phyloP scores from a whole-genome alignment of 2,113 vertebrate genomes.

The Centropus unirufus region DNA sequence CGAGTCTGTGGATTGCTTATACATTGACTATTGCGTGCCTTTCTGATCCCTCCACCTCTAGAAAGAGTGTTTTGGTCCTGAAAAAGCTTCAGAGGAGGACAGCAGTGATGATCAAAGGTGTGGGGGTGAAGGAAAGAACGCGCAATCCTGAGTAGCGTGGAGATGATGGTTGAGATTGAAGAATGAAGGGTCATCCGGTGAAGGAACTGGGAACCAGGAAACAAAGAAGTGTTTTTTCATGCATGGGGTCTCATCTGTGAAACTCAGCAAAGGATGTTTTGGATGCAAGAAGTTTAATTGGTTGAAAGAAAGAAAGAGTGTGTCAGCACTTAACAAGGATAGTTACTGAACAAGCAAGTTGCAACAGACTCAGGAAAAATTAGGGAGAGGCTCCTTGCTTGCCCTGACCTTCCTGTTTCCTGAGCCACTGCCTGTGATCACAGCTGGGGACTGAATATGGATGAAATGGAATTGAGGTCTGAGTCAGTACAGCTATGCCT shows the following conservation, averaged over 20 bases:
- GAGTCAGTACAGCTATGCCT: background rate
- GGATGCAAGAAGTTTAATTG: background rate
- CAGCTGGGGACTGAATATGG: background rate
- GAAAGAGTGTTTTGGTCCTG: background rate
- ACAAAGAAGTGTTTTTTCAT: background rate
- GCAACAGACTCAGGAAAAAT: background rate
- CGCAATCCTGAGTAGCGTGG: background rate
- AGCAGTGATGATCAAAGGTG: background rate
- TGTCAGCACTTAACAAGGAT: background rate
- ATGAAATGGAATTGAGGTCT: background rate
- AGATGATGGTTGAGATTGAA: background rate
- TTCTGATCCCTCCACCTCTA: background rate
- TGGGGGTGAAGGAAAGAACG: background rate
- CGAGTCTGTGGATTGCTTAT: background rate
- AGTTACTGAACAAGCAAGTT: background rate
- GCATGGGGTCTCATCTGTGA: background rate
- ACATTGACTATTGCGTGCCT: background rate
- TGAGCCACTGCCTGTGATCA: background rate
- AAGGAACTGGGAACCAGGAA: background rate
- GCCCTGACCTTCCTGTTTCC: slow-evolving; percentile 14
- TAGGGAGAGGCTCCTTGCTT: slow-evolving; percentile 5
- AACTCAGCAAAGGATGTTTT: background rate
- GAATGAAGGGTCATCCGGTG: background rate
- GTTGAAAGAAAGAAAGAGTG: background rate
- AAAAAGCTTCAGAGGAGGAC: background rate